phyloP scores from a whole-genome alignment of 2,113 vertebrate species.

The Halichoeres trimaculatus region DNA sequence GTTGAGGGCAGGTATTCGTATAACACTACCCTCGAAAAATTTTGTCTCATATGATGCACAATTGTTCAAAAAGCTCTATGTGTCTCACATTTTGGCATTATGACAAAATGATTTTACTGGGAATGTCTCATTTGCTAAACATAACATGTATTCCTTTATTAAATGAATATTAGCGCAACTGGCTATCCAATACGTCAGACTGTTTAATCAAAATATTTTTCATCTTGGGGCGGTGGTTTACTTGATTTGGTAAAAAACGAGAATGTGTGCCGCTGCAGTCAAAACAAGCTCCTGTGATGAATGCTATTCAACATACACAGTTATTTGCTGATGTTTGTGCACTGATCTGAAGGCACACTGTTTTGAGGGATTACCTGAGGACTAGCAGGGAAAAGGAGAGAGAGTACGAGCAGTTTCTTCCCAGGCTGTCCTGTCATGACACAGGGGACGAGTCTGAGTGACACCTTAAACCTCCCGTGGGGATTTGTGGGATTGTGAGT shows the following conservation, averaged over 20 bases:
- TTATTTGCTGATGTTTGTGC: slow-evolving; percentile 5
- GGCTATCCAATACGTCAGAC: slow-evolving; percentile 1
- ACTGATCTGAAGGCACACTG: slow-evolving; percentile 10
- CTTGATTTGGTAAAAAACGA: slow-evolving; percentile 8
- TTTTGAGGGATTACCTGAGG: slow-evolving; percentile 42
- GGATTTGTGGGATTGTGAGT: slow-evolving; percentile 78
- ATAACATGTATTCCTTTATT: slow-evolving; percentile 8
- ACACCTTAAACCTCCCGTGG: slow-evolving; percentile 59
- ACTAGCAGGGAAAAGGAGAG: slow-evolving; percentile 33
- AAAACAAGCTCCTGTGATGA: background rate
- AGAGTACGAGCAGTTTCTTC: slow-evolving; percentile 40
- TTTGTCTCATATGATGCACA: too few relatives aligned
- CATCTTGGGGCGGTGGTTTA: slow-evolving; percentile 19
- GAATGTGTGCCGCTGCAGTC: background rate
- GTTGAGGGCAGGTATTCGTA: too few relatives aligned
- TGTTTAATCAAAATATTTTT: slow-evolving; percentile 53
- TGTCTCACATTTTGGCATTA: too few relatives aligned
- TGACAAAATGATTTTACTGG: too few relatives aligned
- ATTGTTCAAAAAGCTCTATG: too few relatives aligned
- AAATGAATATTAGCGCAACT: background rate
- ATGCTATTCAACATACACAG: background rate
- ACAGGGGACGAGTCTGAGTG: slow-evolving; percentile 53
- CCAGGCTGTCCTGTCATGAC: slow-evolving; percentile 52
- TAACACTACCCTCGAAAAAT: too few relatives aligned
- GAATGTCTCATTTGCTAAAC: background rate